Evolutionary conservation across 1,140 invertebrate species (phyloP), one percentile per base, ranked within the genome.

Genomic region (Hycleus phaleratus): DNA sequence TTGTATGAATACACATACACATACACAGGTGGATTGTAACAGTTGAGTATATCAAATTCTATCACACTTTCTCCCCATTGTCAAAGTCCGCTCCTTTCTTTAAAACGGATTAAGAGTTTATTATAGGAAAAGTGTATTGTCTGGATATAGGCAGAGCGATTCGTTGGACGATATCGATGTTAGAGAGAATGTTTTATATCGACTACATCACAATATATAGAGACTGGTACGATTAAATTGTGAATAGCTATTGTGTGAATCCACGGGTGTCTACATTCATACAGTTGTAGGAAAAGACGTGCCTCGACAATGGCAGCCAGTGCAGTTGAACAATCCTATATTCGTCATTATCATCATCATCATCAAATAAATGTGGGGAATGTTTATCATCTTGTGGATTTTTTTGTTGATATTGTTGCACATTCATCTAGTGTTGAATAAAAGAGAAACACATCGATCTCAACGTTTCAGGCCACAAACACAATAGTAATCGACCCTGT

Each of bases 231-330:
- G 56, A 64, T 64, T 64, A 64, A 64, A 64, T 59, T 59, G 60
- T 62, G 60, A 64, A 64, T 64, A 64, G 60, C 59, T 53, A 62
- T 64, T 64, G 60, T 64, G 60, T 58, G 63, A 60, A 64, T 64
- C 63, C 59, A 57, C 63, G 63, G 63, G 63, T 64, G 63, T 62
- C 63, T 64, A 64, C 56, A 64, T 59, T 64, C 62, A 61, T 61
- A 64, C 61, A 64, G 32, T 32, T 18, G 18, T 18, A 18, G 7
- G 58, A 64, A 64, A 64, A 57, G 62, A 61, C 56, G 62, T 56
- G 59, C 59, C 56, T 64, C 45, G 62, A 64, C 62, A 64, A 64
- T 61, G 56, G 56, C 56, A 58, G 56, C 59, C 59, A 56, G 46
- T 57, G 48, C 52, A 59, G 48, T 60, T 50, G 62, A 58, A 60